Evolutionary conservation across 2,888 invertebrate species (phyloP).

Genomic region (Drosophila helvetica): DNA sequence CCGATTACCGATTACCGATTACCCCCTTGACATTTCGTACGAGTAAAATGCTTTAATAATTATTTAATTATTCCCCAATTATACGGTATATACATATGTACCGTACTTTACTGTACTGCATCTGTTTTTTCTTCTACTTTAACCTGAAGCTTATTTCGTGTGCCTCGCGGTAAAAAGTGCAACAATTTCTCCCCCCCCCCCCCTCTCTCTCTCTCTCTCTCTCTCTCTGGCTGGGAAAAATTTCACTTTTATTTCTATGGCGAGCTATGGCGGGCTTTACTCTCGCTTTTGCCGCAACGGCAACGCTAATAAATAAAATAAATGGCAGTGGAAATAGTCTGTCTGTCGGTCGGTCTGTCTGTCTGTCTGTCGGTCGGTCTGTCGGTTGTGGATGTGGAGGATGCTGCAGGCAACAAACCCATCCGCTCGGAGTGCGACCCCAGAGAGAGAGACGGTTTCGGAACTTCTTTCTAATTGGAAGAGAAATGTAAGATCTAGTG

Average conservation of each 20-base stretch:
- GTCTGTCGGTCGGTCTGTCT: constrained; percentile 23
- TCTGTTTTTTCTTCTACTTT: constrained; percentile 22
- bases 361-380: background rate
- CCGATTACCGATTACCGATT: constrained; percentile 41
- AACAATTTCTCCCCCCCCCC: constrained; percentile 69
- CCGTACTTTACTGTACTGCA: background rate
- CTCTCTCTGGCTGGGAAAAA: constrained; percentile 55
- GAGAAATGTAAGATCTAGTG: background rate
- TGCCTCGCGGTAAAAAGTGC: constrained; percentile 20
- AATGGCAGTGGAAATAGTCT: constrained; percentile 69
- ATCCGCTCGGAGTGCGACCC: constrained; percentile 6
- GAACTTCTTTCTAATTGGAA: background rate
- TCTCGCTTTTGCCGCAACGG: constrained; percentile 19
- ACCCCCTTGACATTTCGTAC: constrained; percentile 23
- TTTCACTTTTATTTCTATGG: constrained; percentile 74
- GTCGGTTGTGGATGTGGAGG: constrained; percentile 24
- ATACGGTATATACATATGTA: background rate
- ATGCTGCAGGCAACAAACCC: constrained; percentile 13
- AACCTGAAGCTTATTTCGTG: constrained; percentile 43
- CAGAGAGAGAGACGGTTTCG: background rate
- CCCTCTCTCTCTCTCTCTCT: constrained; percentile 6
- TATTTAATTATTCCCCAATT: background rate
- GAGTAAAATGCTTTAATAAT: constrained; percentile 14
- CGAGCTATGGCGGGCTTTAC: constrained; percentile 42
- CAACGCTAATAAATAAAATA: constrained; percentile 70